Percentiles rank a stretch among this genome's conserved stretches.
Conservation (phyloP, 2,888 invertebrate species). For the Sesia apiformis region DNA sequence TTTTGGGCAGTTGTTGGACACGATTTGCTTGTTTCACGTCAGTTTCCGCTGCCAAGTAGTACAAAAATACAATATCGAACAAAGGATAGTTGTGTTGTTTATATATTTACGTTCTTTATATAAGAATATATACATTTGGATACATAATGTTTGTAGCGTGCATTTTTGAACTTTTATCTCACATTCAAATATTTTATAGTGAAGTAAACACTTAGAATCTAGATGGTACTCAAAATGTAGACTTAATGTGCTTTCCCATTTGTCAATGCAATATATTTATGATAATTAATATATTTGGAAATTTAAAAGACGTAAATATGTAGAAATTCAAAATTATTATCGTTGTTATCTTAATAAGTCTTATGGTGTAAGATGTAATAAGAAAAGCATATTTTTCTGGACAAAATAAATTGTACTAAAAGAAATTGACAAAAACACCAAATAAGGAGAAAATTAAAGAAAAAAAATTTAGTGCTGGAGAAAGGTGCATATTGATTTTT, state of each 20-base stretch:
- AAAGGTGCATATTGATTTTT: conserved; percentile 60
- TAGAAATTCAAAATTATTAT: conserved; percentile 29
- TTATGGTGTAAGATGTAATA: conserved; percentile 42
- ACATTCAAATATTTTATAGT: conserved; percentile 1
- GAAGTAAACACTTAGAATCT: conserved; percentile 3
- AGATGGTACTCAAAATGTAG: conserved; percentile 11
- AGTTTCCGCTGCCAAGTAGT: conserved; percentile 59
- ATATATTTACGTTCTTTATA: conserved; percentile 13
- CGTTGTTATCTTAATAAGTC: conserved; percentile 45
- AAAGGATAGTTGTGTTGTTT: conserved; percentile 25
- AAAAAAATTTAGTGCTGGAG: conserved; percentile 39
- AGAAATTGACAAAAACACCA: conserved; percentile 36
- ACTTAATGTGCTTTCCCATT: conserved; percentile 16
- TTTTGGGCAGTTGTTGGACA: conserved; percentile 26
- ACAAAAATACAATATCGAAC: conserved; percentile 51
- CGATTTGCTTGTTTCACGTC: conserved; percentile 23
- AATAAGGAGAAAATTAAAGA: conserved; percentile 27
- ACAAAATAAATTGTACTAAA: conserved; percentile 34
- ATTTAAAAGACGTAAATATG: conserved; percentile 36
- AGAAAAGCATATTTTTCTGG: conserved; percentile 48
- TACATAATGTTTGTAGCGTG: conserved; percentile 6
- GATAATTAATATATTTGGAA: conserved; percentile 24
- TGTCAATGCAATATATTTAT: conserved; percentile 12
- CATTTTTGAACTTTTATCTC: conserved; percentile 2
- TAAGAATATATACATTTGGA: conserved; percentile 21